Conservation (phyloP, 2,888 invertebrate genomes). For the Drosophila paracracens region DNA sequence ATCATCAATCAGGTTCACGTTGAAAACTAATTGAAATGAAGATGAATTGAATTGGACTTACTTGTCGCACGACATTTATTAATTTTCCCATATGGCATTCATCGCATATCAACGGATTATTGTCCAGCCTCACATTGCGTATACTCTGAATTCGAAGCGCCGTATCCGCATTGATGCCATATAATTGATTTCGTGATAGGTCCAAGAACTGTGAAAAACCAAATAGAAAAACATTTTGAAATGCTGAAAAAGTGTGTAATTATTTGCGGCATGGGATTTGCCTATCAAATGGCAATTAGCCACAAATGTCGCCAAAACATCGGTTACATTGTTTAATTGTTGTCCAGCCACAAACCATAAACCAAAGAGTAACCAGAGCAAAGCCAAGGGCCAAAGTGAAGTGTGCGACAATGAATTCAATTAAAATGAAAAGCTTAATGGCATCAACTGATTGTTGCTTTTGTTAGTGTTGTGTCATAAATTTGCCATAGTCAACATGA, state of each 20-base stretch:
- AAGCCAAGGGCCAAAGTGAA: conserved; percentile 37
- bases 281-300: conserved; percentile 65
- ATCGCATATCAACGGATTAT: conserved; percentile 85
- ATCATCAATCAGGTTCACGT: conserved; percentile 46
- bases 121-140: conserved; percentile 84
- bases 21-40: conserved; percentile 53
- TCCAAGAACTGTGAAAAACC: conserved; percentile 86
- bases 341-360: conserved; percentile 28
- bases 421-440: conserved; percentile 75
- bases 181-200: conserved; percentile 90
- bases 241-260: conserved; percentile 15
- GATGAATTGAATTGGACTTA: conserved; percentile 66
- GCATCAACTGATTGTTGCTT: conserved; percentile 66
- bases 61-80: conserved; percentile 84
- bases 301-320: conserved; percentile 39
- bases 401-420: conserved; percentile 60
- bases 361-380: conserved; percentile 23
- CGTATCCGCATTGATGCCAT: conserved; percentile 85
- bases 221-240: conserved; percentile 30
- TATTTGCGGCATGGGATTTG: conserved; percentile 22
- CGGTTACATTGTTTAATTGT: conserved; percentile 18
- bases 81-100: conserved; percentile 85
- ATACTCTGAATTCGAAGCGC: conserved; percentile 83
- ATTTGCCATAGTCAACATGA: conserved; percentile 51
- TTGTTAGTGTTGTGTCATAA: conserved; percentile 60